These are phyloP conservation scores for Drosophila hydei DNA, from an alignment of 1,140 invertebrate genomes.

Conservation along the genomic window DNA sequence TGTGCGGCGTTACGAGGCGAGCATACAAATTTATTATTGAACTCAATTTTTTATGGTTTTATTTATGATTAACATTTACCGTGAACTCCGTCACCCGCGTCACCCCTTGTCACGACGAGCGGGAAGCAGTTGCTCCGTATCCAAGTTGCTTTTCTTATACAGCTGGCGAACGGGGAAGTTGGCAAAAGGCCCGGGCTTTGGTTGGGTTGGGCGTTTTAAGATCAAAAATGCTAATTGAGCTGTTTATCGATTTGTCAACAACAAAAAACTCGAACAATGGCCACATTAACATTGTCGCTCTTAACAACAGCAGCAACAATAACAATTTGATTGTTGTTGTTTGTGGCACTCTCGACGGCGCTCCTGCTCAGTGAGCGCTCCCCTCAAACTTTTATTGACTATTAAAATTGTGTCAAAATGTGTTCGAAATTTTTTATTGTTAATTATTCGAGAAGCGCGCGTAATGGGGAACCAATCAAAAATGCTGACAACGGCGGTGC, in stretches of 20 bases:
- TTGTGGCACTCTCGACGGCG: conserved; percentile 28
- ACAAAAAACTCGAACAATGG: conserved; percentile 60
- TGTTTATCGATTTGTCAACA: conserved; percentile 82
- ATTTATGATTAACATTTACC: conserved; percentile 69
- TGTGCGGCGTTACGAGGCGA: conserved; percentile 55
- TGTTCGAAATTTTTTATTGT: conserved; percentile 80
- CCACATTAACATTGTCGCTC: conserved; percentile 56
- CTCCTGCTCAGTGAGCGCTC: conserved; percentile 39
- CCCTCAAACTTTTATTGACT: conserved; percentile 67
- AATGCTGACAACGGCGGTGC: conserved; percentile 49
- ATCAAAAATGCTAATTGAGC: conserved; percentile 78
- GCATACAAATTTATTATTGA: conserved; percentile 81
- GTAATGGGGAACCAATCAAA: conserved; percentile 71
- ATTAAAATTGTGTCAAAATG: conserved; percentile 82
- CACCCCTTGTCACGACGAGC: too few species aligned
- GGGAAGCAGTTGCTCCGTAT: too few species aligned
- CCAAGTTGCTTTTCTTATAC: too few species aligned
- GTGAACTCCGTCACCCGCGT: not conserved
- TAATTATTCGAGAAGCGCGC: conserved; percentile 60
- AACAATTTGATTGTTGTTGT: conserved; percentile 17
- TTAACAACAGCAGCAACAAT: conserved; percentile 21
- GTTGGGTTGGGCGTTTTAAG: conserved; percentile 50
- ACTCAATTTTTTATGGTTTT: conserved; percentile 79
- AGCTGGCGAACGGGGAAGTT: not conserved
- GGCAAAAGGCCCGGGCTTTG: not conserved